Percentiles rank a stretch among this genome's conserved stretches.
phyloP scores from a whole-genome alignment of 1,140 invertebrate genomes.

The Cydia pomonella region DNA sequence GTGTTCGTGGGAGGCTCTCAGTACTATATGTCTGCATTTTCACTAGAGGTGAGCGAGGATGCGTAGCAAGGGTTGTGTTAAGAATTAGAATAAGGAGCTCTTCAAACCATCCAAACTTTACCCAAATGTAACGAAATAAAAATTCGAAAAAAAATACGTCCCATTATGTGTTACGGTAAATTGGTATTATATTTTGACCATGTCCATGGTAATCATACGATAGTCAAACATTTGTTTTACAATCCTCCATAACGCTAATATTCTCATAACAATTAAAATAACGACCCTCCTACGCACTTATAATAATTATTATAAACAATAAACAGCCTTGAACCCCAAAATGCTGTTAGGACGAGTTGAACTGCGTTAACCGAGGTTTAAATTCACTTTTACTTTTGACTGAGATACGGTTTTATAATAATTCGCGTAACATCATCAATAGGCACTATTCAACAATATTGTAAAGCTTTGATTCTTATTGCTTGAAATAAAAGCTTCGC shows the following conservation, averaged over 20 bases:
- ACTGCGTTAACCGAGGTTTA: background rate
- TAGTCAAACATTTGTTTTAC: constrained; percentile 2
- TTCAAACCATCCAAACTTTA: no score
- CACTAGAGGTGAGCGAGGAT: no score
- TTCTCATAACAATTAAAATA: background rate
- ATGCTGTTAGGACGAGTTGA: background rate
- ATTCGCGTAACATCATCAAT: background rate
- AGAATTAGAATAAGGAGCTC: no score
- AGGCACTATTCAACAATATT: no score
- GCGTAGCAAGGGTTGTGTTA: no score
- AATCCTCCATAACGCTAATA: background rate
- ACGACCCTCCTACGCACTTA: background rate
- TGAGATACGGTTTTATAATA: background rate
- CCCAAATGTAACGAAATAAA: no score
- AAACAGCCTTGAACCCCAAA: constrained; percentile 8
- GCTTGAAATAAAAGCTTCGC: no score
- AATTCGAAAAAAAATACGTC: no score
- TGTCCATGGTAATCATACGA: background rate
- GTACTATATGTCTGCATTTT: no score
- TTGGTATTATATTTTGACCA: background rate
- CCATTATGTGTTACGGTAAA: no score
- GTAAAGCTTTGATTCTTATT: no score
- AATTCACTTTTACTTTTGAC: background rate
- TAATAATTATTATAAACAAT: constrained; percentile 1
- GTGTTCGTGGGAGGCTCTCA: no score